Evolutionary conservation across 2,888 invertebrate genomes (phyloP), one percentile per base, ranked within the genome.

Genomic region (Linnaemya tessellans): DNA sequence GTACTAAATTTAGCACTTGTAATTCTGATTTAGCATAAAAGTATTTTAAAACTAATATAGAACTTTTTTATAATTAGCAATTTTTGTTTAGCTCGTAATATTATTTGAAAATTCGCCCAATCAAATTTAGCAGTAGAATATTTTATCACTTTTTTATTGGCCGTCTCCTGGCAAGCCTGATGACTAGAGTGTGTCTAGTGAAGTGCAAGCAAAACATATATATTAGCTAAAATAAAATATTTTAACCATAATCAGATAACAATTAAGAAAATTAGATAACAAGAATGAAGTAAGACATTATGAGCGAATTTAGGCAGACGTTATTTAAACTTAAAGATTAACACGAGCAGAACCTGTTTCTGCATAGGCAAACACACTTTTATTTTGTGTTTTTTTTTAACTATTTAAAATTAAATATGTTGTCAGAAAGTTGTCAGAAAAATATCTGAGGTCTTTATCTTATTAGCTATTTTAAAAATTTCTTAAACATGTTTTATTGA

Each of bases 191-290:
- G n/a, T 11, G 43, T 25, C 25, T 11, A 22, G 22, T 4, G 11
- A 30, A 49, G 38, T 25, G 46, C 4, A 46, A 71, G 15, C 1
- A 46, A 35, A 18, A 64, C 54, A 22, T 46, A 51, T 51, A 22
- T 20, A 20, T 30, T 30, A 20, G 11, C 1, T 1, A 41, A 60
- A 7, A 73, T 38, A 13, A 41, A 13, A 41, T 51, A 80, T 51
- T 51, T 73, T 65, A 11, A 74, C 74, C 0, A 11, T 3, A 80
- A 67, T 74, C 13, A 41, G 65, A 73, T 73, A 58, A 58, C 51
- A 49, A 15, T 73, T 74, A 64, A 79, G 30, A 54, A 49, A 15
- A 30, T 30, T 30, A 30, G 30, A 30, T 30, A 30, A 30, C 30
- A 75, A 41, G 11, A 56, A 43, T 18, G 2, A 56, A 70, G 18